Evolutionary conservation across 2,797 vertebrate species (phyloP).

Genomic region (Graptemys geographica): DNA sequence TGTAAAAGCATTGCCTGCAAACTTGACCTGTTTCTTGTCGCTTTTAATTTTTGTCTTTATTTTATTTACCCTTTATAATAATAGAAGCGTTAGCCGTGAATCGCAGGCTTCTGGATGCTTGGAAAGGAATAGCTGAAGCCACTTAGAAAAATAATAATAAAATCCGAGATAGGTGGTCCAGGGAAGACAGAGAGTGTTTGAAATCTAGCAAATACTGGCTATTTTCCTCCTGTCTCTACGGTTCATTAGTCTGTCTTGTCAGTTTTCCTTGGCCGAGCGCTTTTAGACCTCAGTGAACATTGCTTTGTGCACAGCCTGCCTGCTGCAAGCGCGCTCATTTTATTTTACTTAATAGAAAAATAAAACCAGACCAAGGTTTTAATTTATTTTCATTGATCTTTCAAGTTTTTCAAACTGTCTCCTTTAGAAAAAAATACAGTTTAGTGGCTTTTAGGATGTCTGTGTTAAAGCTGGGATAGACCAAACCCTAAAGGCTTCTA

Average conservation of each 20-base stretch:
- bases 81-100: slow-evolving; percentile 76
- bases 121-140: slow-evolving; percentile 71
- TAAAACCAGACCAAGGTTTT: slow-evolving; percentile 67
- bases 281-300: slow-evolving; percentile 94
- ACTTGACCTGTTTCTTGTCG: slow-evolving; percentile 97
- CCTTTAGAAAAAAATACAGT: not conserved
- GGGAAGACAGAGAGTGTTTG: slow-evolving; percentile 80
- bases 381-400: slow-evolving; percentile 59
- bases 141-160: slow-evolving; percentile 76
- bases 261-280: slow-evolving; percentile 89
- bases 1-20: slow-evolving; percentile 92
- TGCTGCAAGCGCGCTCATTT: slow-evolving; percentile 80
- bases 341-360: slow-evolving; percentile 79
- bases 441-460: slow-evolving; percentile 46
- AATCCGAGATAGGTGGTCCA: slow-evolving; percentile 85
- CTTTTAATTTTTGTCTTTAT: slow-evolving; percentile 95
- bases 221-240: slow-evolving; percentile 89
- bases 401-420: slow-evolving; percentile 48
- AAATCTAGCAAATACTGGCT: slow-evolving; percentile 87
- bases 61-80: slow-evolving; percentile 84
- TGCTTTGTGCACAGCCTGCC: slow-evolving; percentile 87
- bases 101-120: slow-evolving; percentile 68
- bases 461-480: not conserved
- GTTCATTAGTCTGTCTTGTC: slow-evolving; percentile 96
- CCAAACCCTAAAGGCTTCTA: slow-evolving; percentile 8